Evolutionary conservation across 2,888 invertebrate species (phyloP).

Genomic region (Aromia moschata): DNA sequence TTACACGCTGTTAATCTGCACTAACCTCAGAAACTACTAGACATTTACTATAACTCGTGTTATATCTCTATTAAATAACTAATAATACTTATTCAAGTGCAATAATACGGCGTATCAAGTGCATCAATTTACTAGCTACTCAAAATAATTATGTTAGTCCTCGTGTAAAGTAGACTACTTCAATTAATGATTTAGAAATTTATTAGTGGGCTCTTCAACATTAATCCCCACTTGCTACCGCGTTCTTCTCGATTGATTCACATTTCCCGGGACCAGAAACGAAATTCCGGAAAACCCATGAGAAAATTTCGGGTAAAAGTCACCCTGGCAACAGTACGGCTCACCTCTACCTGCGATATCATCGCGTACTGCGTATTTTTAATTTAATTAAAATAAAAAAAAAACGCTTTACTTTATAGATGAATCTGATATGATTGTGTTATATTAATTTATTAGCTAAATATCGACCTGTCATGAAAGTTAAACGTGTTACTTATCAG

Average conservation of each 20-base stretch:
- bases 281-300: neutral
- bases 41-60: too few species aligned
- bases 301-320: neutral
- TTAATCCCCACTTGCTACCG: conserved; percentile 37
- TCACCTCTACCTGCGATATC: conserved; percentile 16
- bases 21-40: too few species aligned
- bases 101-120: conserved; percentile 24
- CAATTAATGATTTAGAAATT: conserved; percentile 41
- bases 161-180: conserved; percentile 42
- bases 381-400: conserved; percentile 34
- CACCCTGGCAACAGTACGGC: conserved; percentile 22
- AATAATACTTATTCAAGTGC: conserved; percentile 18
- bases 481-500: conserved; percentile 39
- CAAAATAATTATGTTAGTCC: conserved; percentile 38
- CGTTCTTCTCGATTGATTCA: conserved; percentile 17
- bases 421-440: conserved; percentile 40
- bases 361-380: conserved; percentile 24
- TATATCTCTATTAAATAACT: conserved; percentile 5
- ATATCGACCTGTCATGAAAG: conserved; percentile 40
- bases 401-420: conserved; percentile 29
- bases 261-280: neutral
- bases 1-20: too few species aligned
- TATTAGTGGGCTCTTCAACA: conserved; percentile 39
- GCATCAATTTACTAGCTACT: conserved; percentile 33
- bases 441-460: conserved; percentile 35